Evolutionary conservation across 2,888 invertebrate species (phyloP).

Genomic region (Drosophila acutilabella): DNA sequence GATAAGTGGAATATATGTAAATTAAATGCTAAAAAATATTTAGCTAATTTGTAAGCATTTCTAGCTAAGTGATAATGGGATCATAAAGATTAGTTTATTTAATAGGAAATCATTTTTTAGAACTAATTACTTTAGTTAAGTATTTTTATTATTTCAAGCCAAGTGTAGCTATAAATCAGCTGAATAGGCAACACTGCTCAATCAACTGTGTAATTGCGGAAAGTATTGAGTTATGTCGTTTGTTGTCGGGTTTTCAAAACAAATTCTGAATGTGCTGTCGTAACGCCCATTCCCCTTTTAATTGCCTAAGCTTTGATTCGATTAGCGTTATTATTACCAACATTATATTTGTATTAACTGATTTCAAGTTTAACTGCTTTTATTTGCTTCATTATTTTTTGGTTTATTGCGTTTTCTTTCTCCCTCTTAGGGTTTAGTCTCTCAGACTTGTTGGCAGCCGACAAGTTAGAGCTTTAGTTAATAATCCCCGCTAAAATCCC

Average conservation of each 20-base stretch:
- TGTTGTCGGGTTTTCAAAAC: slow-evolving; percentile 8
- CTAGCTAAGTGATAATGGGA: no score
- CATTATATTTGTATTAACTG: slow-evolving; percentile 20
- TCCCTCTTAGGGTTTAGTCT: slow-evolving; percentile 34
- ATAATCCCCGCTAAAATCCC: slow-evolving; percentile 1
- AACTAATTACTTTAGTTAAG: neutral
- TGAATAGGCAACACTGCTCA: neutral
- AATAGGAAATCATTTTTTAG: no score
- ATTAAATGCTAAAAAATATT: no score
- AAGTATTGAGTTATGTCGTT: slow-evolving; percentile 16
- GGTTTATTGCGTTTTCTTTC: slow-evolving; percentile 7
- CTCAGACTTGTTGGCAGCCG: slow-evolving; percentile 63
- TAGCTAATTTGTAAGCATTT: no score
- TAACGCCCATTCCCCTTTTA: slow-evolving; percentile 25
- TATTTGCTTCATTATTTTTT: slow-evolving; percentile 10
- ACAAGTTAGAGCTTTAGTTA: slow-evolving; percentile 44
- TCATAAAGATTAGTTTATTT: no score
- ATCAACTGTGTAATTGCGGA: slow-evolving; percentile 26
- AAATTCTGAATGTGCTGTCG: slow-evolving; percentile 24
- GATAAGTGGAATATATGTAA: no score
- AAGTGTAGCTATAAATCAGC: neutral
- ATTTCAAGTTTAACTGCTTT: slow-evolving; percentile 62
- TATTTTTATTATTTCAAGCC: neutral
- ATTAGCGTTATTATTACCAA: slow-evolving; percentile 47
- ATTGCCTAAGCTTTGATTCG: slow-evolving; percentile 45